A percentile compares a stretch with the other conserved stretches of the same genome.
phyloP scores from a whole-genome alignment of 2,113 vertebrate species.

The Daboia siamensis region DNA sequence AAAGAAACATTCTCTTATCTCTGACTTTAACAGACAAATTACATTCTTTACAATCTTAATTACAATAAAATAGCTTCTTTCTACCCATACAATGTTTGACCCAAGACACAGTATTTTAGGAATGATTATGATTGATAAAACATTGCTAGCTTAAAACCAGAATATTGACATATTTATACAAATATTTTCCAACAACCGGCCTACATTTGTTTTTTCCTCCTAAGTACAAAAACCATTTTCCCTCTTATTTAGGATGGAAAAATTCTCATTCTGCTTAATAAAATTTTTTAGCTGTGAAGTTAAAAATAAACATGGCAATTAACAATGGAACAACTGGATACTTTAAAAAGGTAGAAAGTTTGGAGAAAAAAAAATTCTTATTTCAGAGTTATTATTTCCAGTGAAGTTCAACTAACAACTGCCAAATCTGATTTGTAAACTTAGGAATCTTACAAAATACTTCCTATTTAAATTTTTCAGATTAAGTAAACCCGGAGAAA shows the following conservation, averaged over 20 bases:
- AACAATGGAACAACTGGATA: not conserved
- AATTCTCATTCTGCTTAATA: not conserved
- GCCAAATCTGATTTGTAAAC: not conserved
- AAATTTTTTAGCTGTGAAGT: not conserved
- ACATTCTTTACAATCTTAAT: constrained; percentile 69
- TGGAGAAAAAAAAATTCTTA: not conserved
- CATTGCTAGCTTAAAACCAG: not conserved
- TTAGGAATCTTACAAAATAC: not conserved
- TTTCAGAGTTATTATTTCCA: not conserved
- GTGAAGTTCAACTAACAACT: not conserved
- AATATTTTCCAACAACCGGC: not conserved
- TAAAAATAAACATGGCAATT: not conserved
- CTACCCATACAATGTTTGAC: not conserved
- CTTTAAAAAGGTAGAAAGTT: not conserved
- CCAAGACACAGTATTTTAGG: constrained; percentile 35
- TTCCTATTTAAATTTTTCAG: not conserved
- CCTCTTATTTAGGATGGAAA: not conserved
- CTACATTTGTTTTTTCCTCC: not conserved
- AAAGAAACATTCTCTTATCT: constrained; percentile 43
- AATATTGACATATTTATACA: not conserved
- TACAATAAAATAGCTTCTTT: constrained; percentile 58
- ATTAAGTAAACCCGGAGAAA: not conserved
- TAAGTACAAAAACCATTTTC: not conserved
- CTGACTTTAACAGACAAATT: constrained; percentile 60
- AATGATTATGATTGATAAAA: constrained; percentile 29